Conservation (phyloP, 2,888 invertebrate species). For the Fabriciana adippe region DNA sequence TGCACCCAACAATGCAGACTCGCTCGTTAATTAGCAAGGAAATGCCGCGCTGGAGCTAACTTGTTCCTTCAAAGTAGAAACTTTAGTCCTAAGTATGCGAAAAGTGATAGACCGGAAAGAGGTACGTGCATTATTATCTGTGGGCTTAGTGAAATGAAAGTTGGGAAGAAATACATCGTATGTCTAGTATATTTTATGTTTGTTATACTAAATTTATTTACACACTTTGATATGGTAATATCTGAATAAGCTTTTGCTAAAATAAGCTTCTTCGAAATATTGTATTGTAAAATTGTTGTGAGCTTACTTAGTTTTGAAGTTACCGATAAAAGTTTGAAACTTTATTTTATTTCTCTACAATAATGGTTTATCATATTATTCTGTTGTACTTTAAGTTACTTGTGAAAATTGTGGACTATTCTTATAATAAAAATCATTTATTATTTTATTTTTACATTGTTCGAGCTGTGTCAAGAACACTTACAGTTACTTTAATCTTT, state of each 20-base stretch:
- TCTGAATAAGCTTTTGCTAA: too few species aligned
- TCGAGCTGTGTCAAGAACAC: too few species aligned
- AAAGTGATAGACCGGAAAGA: constrained; percentile 51
- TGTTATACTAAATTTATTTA: neutral
- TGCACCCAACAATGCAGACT: constrained; percentile 56
- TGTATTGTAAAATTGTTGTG: too few species aligned
- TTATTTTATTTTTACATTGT: too few species aligned
- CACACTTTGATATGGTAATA: neutral
- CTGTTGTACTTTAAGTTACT: too few species aligned
- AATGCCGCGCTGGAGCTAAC: constrained; percentile 56
- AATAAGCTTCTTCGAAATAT: too few species aligned
- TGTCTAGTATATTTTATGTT: constrained; percentile 2
- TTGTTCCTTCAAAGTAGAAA: constrained; percentile 47
- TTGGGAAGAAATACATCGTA: constrained; percentile 15
- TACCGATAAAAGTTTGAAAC: neutral
- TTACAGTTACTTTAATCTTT: too few species aligned
- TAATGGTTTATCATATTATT: neutral
- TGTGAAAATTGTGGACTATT: too few species aligned
- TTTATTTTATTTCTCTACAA: neutral
- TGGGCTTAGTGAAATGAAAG: constrained; percentile 25
- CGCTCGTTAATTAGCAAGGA: constrained; percentile 63
- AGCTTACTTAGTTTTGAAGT: too few species aligned
- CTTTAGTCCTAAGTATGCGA: constrained; percentile 58
- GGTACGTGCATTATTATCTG: constrained; percentile 34
- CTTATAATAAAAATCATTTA: too few species aligned